phyloP scores from a whole-genome alignment of 2,888 invertebrate species.

The Odontocerum albicorne region DNA sequence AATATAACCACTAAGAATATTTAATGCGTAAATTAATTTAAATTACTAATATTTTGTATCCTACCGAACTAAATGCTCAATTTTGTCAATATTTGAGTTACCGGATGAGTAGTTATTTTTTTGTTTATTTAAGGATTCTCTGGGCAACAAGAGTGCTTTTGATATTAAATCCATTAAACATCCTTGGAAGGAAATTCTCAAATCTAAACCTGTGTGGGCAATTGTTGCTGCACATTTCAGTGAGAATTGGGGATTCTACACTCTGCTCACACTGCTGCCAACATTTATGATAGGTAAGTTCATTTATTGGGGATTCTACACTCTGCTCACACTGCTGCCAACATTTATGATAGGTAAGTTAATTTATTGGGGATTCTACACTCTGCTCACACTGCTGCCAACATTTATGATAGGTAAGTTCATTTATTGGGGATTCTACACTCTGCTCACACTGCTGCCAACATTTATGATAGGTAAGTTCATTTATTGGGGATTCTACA shows the following conservation, averaged over 20 bases:
- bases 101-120: too few relatives aligned
- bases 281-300: slow-evolving; percentile 85
- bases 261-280: slow-evolving; percentile 78
- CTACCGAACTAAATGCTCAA: too few relatives aligned
- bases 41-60: too few relatives aligned
- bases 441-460: slow-evolving; percentile 78
- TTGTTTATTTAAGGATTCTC: slow-evolving; percentile 57
- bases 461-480: slow-evolving; percentile 85
- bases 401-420: slow-evolving; percentile 85
- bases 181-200: slow-evolving; percentile 77
- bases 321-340: slow-evolving; percentile 78
- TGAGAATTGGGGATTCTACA: slow-evolving; percentile 91
- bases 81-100: too few relatives aligned
- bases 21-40: too few relatives aligned
- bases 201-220: slow-evolving; percentile 80
- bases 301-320: slow-evolving; percentile 90
- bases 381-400: slow-evolving; percentile 78
- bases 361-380: slow-evolving; percentile 90
- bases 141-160: slow-evolving; percentile 53
- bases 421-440: slow-evolving; percentile 90
- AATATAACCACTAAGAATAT: too few relatives aligned
- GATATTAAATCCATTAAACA: slow-evolving; percentile 56
- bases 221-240: slow-evolving; percentile 82
- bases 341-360: slow-evolving; percentile 85
- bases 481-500: slow-evolving; percentile 90